Conservation (phyloP, 2,113 vertebrate species). For the Rhagologus leucostigma region DNA sequence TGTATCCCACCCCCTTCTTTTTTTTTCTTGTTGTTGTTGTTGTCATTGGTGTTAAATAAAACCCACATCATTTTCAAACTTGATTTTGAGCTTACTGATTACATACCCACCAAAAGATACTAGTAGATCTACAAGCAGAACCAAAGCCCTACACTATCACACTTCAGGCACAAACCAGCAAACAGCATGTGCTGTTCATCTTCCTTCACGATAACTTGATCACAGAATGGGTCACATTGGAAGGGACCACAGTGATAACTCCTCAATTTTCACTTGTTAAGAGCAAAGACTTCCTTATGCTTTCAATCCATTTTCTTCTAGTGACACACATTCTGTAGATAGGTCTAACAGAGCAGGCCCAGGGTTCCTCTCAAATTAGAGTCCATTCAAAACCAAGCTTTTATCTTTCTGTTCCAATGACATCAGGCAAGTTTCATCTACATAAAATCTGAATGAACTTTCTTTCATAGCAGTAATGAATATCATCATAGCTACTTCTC, state of each 20-base stretch:
- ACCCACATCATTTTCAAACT: background rate
- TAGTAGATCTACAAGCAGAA: background rate
- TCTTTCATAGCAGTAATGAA: background rate
- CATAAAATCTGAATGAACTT: background rate
- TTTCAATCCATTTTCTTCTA: conserved; percentile 4
- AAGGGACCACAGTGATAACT: background rate
- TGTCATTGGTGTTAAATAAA: background rate
- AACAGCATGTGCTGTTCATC: background rate
- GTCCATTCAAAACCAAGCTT: background rate
- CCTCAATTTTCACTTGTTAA: background rate
- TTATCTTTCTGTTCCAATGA: background rate
- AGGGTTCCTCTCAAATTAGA: background rate
- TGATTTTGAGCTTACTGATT: background rate
- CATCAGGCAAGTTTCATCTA: background rate
- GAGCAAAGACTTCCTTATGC: background rate
- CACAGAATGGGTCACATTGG: background rate
- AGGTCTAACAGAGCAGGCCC: background rate
- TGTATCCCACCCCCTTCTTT: background rate
- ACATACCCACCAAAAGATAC: background rate
- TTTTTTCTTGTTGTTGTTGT: background rate
- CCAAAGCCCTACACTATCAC: background rate
- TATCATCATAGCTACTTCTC: background rate
- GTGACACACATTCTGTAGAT: background rate
- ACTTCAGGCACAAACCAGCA: background rate
- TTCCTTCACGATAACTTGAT: background rate